phyloP scores from a whole-genome alignment of 2,888 invertebrate species.

The Limnephilus marmoratus region DNA sequence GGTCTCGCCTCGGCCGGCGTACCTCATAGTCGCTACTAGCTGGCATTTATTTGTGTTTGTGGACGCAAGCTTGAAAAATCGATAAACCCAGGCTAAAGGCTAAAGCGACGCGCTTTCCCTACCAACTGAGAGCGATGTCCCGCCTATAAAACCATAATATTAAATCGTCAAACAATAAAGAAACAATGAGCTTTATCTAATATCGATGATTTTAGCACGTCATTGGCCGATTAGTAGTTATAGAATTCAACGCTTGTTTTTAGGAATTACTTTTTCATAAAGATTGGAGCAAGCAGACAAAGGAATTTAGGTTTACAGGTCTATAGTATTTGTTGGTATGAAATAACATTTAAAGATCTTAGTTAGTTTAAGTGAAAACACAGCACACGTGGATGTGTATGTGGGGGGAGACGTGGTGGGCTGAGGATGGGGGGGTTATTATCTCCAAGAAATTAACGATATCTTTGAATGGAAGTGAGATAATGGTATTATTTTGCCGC shows the following conservation, averaged over 20 bases:
- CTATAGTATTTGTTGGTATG: background rate
- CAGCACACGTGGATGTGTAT: background rate
- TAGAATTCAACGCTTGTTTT: background rate
- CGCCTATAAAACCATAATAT: background rate
- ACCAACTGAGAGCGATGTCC: background rate
- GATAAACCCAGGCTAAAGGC: constrained; percentile 51
- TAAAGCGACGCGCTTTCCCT: constrained; percentile 43
- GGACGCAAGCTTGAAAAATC: constrained; percentile 54
- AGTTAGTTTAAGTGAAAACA: background rate
- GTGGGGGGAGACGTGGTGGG: background rate
- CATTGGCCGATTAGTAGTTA: background rate
- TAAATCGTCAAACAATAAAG: background rate
- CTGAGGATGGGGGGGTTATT: background rate
- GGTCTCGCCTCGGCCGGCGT: background rate
- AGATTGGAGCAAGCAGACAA: background rate
- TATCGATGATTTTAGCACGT: background rate
- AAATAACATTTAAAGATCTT: background rate
- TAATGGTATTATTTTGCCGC: constrained; percentile 16
- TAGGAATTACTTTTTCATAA: background rate
- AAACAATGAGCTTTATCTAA: background rate
- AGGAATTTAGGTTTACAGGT: background rate
- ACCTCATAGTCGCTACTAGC: constrained; percentile 3
- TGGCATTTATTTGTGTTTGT: constrained; percentile 56
- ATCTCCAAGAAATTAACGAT: constrained; percentile 27
- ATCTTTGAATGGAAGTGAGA: constrained; percentile 8